A percentile compares a stretch with the other conserved stretches of the same genome.
Evolutionary conservation across 2,113 vertebrate genomes (phyloP).

Genomic region (Pogona vitticeps): DNA sequence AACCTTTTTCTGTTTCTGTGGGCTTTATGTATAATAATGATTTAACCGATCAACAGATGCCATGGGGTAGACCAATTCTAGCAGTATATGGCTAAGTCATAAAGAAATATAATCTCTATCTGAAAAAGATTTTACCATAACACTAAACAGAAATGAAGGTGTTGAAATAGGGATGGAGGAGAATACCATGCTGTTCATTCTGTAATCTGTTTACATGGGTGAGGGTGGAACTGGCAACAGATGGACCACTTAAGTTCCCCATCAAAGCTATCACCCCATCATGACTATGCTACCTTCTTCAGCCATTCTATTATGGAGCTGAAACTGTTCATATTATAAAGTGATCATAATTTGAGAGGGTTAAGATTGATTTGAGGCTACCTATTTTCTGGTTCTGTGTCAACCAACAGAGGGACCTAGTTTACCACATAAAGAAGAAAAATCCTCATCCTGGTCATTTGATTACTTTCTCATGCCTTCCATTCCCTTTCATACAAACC

Average conservation of each 20-base stretch:
- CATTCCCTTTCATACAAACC: neutral
- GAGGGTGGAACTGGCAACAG: neutral
- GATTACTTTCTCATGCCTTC: neutral
- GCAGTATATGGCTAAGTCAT: neutral
- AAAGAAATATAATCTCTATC: neutral
- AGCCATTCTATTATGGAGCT: neutral
- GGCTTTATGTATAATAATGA: constrained; percentile 51
- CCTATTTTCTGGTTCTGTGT: neutral
- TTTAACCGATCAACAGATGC: constrained; percentile 56
- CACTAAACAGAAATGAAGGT: neutral
- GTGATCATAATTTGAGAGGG: neutral
- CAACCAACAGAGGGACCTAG: neutral
- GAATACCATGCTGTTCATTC: neutral
- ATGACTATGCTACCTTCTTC: neutral
- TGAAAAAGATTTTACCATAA: neutral
- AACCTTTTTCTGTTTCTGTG: constrained; percentile 26
- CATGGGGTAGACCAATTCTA: neutral
- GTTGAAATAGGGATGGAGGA: neutral
- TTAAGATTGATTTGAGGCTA: neutral
- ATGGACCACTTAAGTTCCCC: neutral
- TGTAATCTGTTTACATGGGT: neutral
- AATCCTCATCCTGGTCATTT: neutral
- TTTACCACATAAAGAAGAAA: too few species aligned
- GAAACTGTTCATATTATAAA: neutral
- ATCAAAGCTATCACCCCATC: neutral